Conservation (phyloP, 2,888 invertebrate genomes). For the Caenorhabditis sp. region DNA sequence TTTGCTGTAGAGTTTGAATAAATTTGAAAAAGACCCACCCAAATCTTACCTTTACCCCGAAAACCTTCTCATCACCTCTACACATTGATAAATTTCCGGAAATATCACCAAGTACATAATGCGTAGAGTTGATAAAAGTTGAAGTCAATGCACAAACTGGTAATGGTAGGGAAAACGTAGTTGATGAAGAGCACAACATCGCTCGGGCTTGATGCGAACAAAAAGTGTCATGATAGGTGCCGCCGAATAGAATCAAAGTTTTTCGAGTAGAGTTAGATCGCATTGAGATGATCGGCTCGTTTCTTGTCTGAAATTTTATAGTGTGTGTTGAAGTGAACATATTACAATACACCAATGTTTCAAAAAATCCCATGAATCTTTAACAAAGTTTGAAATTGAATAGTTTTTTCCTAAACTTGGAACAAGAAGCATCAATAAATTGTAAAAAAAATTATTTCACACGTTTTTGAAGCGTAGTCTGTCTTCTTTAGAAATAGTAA, state of each 20-base stretch:
- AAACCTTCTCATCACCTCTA: constrained; percentile 13
- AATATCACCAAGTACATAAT: constrained; percentile 28
- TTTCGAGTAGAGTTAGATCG: constrained; percentile 24
- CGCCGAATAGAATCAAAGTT: constrained; percentile 35
- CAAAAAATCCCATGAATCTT: too few species aligned
- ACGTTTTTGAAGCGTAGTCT: too few species aligned
- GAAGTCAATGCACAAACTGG: constrained; percentile 28
- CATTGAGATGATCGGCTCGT: constrained; percentile 28
- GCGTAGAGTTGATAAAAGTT: constrained; percentile 18
- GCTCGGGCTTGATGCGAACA: constrained; percentile 38
- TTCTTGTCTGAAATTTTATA: constrained; percentile 19
- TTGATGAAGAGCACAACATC: constrained; percentile 27
- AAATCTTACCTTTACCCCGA: constrained; percentile 12
- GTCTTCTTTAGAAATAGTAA: too few species aligned
- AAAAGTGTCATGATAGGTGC: constrained; percentile 27
- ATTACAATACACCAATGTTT: too few species aligned
- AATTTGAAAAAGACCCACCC: too few species aligned
- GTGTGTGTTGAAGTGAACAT: not conserved
- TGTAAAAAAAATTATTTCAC: too few species aligned
- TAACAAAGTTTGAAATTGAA: too few species aligned
- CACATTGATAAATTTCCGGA: constrained; percentile 30
- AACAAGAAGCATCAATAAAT: too few species aligned
- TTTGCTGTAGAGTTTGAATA: too few species aligned
- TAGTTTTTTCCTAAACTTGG: too few species aligned
- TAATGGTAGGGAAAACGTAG: constrained; percentile 22